phyloP scores from a whole-genome alignment of 2,888 invertebrate species.

The Sepiola atlantica region DNA sequence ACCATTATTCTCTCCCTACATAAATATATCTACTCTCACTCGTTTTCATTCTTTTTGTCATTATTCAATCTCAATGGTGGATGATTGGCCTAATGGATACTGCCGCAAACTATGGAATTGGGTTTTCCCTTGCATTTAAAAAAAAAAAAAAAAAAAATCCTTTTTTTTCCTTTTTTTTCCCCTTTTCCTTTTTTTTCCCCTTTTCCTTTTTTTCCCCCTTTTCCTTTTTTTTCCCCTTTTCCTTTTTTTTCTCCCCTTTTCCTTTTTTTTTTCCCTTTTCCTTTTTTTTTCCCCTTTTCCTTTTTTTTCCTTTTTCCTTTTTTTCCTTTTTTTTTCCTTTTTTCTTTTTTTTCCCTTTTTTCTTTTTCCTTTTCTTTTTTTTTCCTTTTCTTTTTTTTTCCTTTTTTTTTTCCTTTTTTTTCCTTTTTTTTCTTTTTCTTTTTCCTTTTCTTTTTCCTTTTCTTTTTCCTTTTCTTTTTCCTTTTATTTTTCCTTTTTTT shows the following conservation, averaged over 20 bases:
- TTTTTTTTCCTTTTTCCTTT: neutral
- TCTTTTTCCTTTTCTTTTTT: neutral
- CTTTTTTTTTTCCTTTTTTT: neutral
- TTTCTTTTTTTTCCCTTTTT: neutral
- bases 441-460: neutral
- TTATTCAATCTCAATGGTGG: too few relatives aligned
- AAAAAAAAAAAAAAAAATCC: too few relatives aligned
- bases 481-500: neutral
- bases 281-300: neutral
- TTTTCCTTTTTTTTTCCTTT: neutral
- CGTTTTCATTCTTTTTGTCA: too few relatives aligned
- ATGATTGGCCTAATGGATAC: too few relatives aligned
- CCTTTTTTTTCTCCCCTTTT: neutral
- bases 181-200: neutral
- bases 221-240: neutral
- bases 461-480: neutral
- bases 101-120: too few relatives aligned
- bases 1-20: too few relatives aligned
- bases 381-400: neutral
- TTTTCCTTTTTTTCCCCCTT: neutral
- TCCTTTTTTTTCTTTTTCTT: neutral
- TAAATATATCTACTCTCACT: too few relatives aligned
- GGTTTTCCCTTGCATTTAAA: too few relatives aligned
- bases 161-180: too few relatives aligned
- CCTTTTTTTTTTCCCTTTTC: neutral